Evolutionary conservation across 1,140 invertebrate species (phyloP), one percentile per base, ranked within the genome.

Genomic region (Planococcus citri): DNA sequence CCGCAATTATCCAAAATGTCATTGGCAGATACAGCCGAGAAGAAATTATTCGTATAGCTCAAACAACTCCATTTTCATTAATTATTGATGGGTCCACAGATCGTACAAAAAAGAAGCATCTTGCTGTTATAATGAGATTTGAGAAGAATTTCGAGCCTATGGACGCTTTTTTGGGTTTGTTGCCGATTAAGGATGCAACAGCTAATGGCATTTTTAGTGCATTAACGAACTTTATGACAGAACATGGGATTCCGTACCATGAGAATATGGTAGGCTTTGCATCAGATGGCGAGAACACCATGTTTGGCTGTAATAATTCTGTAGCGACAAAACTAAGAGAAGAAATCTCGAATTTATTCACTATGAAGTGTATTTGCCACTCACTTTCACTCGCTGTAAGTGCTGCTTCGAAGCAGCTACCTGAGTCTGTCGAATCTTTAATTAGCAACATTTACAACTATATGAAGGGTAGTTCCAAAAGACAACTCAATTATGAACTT

Each of bases 281-380:
- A n/a, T 1, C n/a, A 12, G 33, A 69, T 51, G 68, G 68, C 1
- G 68, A 33, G 21, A 51, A 22, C 21, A 21, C 21, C 10, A 69
- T 69, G 68, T 9, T 57, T 24, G 68, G 37, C 9, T 4, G 22
- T 3, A 41, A 51, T 8, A 29, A 69, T 51, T 69, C 68, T 41
- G 21, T 69, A 3, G 33, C 21, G 4, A 38, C 70, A 9, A 12
- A 37, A 33, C 38, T 70, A 24, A 29, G 33, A 22, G 38, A 64
- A 61, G 61, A 67, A 21, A 51, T 70, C 4, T 20, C 69, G 22
- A 12, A 22, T 12, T 20, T 70, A 14, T 70, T 68, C 33, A 29
- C 37, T 1, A 38, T 74, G 67, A 74, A 74, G 67, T 74, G 72
- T 71, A 68, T 73, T n/a, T 74, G 72, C 33, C 72, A 74, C 67